phyloP scores from a whole-genome alignment of 1,140 invertebrate genomes.

The Uloborus diversus region DNA sequence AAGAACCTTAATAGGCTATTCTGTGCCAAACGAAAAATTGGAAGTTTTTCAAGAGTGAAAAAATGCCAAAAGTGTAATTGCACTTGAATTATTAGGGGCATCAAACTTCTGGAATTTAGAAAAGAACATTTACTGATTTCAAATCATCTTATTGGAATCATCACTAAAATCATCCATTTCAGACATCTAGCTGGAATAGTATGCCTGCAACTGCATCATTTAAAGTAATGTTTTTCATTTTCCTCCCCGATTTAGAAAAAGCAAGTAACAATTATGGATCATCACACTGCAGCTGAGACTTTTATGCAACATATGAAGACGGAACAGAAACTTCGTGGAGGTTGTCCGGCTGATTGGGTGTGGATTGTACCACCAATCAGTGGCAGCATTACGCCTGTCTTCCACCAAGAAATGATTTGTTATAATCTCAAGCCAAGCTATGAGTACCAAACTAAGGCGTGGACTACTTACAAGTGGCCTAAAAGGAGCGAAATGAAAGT shows the following conservation, averaged over 20 bases:
- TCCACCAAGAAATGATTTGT: slow-evolving; percentile 64
- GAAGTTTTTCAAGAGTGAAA: too few relatives aligned
- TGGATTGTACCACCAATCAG: slow-evolving; percentile 65
- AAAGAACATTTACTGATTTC: too few relatives aligned
- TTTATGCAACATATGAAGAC: slow-evolving; percentile 65
- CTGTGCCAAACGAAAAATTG: too few relatives aligned
- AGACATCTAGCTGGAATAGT: too few relatives aligned
- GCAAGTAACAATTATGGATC: slow-evolving; percentile 64
- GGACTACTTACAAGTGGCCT: slow-evolving; percentile 37
- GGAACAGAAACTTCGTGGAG: slow-evolving; percentile 62
- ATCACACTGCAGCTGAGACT: slow-evolving; percentile 64
- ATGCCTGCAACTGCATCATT: too few relatives aligned
- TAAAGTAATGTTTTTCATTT: too few relatives aligned
- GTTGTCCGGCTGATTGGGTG: slow-evolving; percentile 65
- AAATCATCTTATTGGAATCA: too few relatives aligned
- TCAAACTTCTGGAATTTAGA: too few relatives aligned
- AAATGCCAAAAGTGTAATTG: too few relatives aligned
- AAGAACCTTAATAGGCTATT: too few relatives aligned
- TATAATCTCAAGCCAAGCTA: slow-evolving; percentile 64
- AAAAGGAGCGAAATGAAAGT: slow-evolving; percentile 28
- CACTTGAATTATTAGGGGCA: too few relatives aligned
- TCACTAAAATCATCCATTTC: too few relatives aligned
- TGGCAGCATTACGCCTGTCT: slow-evolving; percentile 61
- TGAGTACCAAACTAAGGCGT: slow-evolving; percentile 61
- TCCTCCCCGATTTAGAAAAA: slow-evolving; percentile 61